These are phyloP conservation scores for Monochamus saltuarius DNA, from an alignment of 1,140 invertebrate genomes.

Conservation along the genomic window DNA sequence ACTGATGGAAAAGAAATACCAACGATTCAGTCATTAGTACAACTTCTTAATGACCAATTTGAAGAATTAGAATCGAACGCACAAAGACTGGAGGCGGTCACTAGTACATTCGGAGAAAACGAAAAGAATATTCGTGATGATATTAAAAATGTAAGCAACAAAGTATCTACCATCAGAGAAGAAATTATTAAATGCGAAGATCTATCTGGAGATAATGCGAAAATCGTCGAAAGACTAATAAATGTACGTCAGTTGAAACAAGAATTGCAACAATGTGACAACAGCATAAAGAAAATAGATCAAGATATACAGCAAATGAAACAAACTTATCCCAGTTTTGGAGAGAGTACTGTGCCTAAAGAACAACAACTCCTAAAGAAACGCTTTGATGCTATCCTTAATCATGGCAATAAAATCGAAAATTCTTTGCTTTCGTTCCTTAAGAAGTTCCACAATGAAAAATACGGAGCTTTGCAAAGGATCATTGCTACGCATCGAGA, in stretches of 20 bases:
- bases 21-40: constrained; percentile 67
- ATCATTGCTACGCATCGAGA: constrained; percentile 78
- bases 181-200: constrained; percentile 89
- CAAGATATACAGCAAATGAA: constrained; percentile 71
- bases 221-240: constrained; percentile 76
- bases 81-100: constrained; percentile 71
- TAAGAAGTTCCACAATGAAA: constrained; percentile 86
- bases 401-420: constrained; percentile 78
- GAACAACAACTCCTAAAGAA: constrained; percentile 77
- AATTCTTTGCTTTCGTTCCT: constrained; percentile 77
- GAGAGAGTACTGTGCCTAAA: constrained; percentile 73
- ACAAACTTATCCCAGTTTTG: constrained; percentile 75
- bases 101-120: constrained; percentile 69
- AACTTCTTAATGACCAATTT: constrained; percentile 77
- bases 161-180: constrained; percentile 76
- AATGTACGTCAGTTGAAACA: constrained; percentile 70
- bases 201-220: constrained; percentile 81
- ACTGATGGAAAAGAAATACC: constrained; percentile 72
- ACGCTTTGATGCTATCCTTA: constrained; percentile 70
- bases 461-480: constrained; percentile 76
- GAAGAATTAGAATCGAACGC: constrained; percentile 71
- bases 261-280: constrained; percentile 65
- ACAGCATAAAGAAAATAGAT: constrained; percentile 68
- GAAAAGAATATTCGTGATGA: constrained; percentile 71
- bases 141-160: constrained; percentile 69